Conservation (phyloP, 2,797 vertebrate species). For the Iguana delicatissima region DNA sequence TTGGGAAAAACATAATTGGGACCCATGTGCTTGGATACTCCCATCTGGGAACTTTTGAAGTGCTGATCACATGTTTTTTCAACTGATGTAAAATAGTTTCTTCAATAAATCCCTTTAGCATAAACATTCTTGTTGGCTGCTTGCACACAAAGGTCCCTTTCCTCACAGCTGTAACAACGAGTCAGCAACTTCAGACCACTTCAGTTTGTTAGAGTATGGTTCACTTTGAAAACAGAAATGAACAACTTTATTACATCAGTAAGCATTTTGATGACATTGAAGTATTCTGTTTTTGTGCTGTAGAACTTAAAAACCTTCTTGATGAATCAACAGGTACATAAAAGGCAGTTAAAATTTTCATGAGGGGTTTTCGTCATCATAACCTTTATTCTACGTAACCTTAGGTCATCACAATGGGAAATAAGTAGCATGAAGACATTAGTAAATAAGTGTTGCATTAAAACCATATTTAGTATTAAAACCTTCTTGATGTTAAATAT, state of each 20-base stretch:
- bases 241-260: not conserved
- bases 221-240: not conserved
- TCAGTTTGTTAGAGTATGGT: not conserved
- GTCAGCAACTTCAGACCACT: not conserved
- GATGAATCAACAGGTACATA: not conserved
- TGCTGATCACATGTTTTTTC: slow-evolving; percentile 31
- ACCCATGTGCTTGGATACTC: not conserved
- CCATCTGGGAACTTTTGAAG: slow-evolving; percentile 13
- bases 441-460: too few relatives aligned
- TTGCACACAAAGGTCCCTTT: not conserved
- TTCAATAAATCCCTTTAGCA: not conserved
- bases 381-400: too few relatives aligned
- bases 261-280: not conserved
- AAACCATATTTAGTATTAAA: too few relatives aligned
- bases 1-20: not conserved
- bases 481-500: too few relatives aligned
- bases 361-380: slow-evolving; percentile 2
- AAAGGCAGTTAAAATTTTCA: slow-evolving; percentile 18
- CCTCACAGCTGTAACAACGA: not conserved
- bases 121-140: not conserved
- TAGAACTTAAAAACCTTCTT: not conserved
- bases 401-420: too few relatives aligned
- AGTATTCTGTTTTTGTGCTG: slow-evolving; percentile 7
- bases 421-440: too few relatives aligned
- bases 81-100: not conserved